Evolutionary conservation across 2,113 vertebrate species (phyloP), one percentile per base, ranked within the genome.

Genomic region (Chascanopsetta lugubris): DNA sequence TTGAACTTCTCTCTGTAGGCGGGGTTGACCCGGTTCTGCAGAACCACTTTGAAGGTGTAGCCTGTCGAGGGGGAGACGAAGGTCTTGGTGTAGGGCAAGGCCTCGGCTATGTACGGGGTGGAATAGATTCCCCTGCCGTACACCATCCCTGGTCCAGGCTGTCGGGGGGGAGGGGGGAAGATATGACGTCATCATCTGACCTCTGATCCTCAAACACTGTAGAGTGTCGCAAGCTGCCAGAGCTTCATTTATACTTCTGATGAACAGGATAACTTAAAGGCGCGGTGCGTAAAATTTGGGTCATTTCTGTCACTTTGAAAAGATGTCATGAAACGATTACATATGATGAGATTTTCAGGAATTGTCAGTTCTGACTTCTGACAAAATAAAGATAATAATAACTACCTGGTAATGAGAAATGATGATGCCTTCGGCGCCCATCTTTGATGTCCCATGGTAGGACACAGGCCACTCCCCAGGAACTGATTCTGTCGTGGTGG

Each of bases 361-460:
- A n/a, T n/a, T n/a, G n/a, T n/a, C n/a, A n/a, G 2, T 3, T 36
- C 15, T 15, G 12, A 32, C 18, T 40, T 40, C 5, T 17, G 12
- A 17, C 36, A 40, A 5, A 5, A 17, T 42, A 42, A n/a, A 42
- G n/a, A 2, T 11, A 40, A 42, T 6, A 42, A 18, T 15, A 15
- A 47, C 20, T 11, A 73, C 70, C 61, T 59, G 10, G 21, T 43
- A 66, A n/a, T 27, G 27, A 15, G 22, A 10, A 22, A 20, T 11
- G 0, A 73, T 73, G 55, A 73, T 73, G 27, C 54, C 55, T 5
- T 38, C 21, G 6, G 61, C 69, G 7, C 53, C 53, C 20, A 15
- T 12, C 27, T 24, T n/a, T 18, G 61, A 46, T 10, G 69, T 73
- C 38, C 61, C 61, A 6, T 73, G 70, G 48, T 73, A 73, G 55